These are phyloP conservation scores for Brotogeris chrysoptera DNA, from an alignment of 2,797 vertebrate species.

Conservation along the genomic window DNA sequence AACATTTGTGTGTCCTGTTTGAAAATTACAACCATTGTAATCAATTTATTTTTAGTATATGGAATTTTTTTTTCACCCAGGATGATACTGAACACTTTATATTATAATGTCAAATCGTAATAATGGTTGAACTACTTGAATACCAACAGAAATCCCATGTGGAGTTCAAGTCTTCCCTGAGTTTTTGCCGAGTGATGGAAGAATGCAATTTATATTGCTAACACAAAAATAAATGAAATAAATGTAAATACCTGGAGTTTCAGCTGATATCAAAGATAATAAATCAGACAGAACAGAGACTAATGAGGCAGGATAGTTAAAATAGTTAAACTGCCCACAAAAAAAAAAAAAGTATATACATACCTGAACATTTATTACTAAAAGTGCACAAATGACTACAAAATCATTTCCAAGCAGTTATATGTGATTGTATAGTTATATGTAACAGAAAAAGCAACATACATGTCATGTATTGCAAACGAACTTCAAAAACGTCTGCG, in stretches of 20 bases:
- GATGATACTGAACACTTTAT: neutral
- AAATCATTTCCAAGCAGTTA: neutral
- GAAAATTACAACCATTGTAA: neutral
- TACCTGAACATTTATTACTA: neutral
- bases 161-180: neutral
- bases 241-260: neutral
- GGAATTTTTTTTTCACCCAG: neutral
- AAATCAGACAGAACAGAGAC: neutral
- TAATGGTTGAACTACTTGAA: constrained; percentile 18
- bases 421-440: neutral
- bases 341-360: neutral
- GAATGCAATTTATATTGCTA: neutral
- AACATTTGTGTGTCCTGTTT: neutral
- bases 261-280: neutral
- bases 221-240: neutral
- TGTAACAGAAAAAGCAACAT: neutral
- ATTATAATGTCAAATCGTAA: constrained; percentile 2
- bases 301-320: neutral
- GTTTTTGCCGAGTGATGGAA: neutral
- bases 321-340: neutral
- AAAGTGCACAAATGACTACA: neutral
- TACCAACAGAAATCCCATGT: neutral
- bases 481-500: neutral
- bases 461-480: neutral
- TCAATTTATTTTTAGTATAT: neutral